phyloP scores from a whole-genome alignment of 2,888 invertebrate species.

The Odontocerum albicorne region DNA sequence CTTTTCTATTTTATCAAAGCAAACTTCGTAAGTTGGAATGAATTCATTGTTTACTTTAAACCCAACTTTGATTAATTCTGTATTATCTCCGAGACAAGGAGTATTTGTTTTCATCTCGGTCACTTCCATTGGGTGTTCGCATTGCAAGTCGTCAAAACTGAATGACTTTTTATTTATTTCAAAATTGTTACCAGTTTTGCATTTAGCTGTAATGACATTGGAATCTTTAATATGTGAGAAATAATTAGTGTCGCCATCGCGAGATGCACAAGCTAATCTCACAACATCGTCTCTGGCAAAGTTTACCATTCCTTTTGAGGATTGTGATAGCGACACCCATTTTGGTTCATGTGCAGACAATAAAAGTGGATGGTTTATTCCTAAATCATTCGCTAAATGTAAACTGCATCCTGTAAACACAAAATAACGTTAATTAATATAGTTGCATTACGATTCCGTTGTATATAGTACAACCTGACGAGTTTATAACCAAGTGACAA shows the following conservation, averaged over 20 bases:
- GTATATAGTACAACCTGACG: too few species aligned
- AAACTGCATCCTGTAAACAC: constrained; percentile 34
- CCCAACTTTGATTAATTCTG: constrained; percentile 36
- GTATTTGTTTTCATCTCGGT: constrained; percentile 26
- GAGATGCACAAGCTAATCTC: constrained; percentile 28
- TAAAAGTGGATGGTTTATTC: constrained; percentile 33
- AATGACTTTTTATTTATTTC: constrained; percentile 33
- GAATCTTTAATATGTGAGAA: constrained; percentile 27
- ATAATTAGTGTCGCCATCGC: constrained; percentile 22
- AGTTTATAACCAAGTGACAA: too few species aligned
- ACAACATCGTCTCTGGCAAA: constrained; percentile 32
- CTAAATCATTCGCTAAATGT: constrained; percentile 33
- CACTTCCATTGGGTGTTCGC: constrained; percentile 21
- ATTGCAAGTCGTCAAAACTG: constrained; percentile 32
- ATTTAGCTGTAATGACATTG: constrained; percentile 32
- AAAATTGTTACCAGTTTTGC: constrained; percentile 35
- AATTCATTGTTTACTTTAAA: constrained; percentile 33
- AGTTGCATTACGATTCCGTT: too few species aligned
- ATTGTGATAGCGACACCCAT: constrained; percentile 29
- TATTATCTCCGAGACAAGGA: constrained; percentile 31
- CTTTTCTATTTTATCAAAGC: constrained; percentile 34
- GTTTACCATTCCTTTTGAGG: constrained; percentile 27
- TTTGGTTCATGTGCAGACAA: constrained; percentile 21
- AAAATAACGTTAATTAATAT: too few species aligned
- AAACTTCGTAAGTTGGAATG: constrained; percentile 34